Conservation (phyloP, 2,888 invertebrate genomes). For the Platynereis dumerilii region DNA sequence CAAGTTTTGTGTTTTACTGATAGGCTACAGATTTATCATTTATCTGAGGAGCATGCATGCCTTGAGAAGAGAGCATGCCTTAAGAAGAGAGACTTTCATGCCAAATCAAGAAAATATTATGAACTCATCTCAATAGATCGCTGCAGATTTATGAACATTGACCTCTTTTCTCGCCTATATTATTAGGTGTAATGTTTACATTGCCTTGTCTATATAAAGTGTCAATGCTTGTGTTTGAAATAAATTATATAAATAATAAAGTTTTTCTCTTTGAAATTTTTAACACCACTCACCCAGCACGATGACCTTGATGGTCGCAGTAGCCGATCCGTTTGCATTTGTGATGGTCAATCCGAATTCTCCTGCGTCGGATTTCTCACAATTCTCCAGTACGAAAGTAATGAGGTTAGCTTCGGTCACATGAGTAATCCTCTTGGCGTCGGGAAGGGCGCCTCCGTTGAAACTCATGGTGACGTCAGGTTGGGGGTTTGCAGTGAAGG, state of each 20-base stretch:
- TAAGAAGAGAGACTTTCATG: too few species aligned
- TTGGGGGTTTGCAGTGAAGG: slow-evolving; percentile 39
- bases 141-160: too few species aligned
- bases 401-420: slow-evolving; percentile 18
- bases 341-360: slow-evolving; percentile 34
- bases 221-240: not conserved
- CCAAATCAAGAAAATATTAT: too few species aligned
- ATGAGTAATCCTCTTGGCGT: slow-evolving; percentile 27
- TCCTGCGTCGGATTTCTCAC: slow-evolving; percentile 37
- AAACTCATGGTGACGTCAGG: slow-evolving; percentile 35
- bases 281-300: slow-evolving; percentile 66
- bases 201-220: not conserved
- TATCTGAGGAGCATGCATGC: too few species aligned
- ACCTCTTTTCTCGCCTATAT: too few species aligned
- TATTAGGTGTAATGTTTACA: too few species aligned
- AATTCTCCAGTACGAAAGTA: slow-evolving; percentile 30
- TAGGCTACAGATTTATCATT: too few species aligned
- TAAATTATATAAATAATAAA: not conserved
- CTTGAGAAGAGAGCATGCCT: too few species aligned
- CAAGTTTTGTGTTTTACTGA: too few species aligned
- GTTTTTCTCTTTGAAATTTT: too few species aligned
- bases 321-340: slow-evolving; percentile 47
- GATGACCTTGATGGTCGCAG: slow-evolving; percentile 53
- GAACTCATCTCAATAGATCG: too few species aligned
- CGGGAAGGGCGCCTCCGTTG: slow-evolving; percentile 33